These are phyloP conservation scores for Caenorhabditis sulstoni DNA, from an alignment of 2,888 invertebrate species.

Conservation along the genomic window DNA sequence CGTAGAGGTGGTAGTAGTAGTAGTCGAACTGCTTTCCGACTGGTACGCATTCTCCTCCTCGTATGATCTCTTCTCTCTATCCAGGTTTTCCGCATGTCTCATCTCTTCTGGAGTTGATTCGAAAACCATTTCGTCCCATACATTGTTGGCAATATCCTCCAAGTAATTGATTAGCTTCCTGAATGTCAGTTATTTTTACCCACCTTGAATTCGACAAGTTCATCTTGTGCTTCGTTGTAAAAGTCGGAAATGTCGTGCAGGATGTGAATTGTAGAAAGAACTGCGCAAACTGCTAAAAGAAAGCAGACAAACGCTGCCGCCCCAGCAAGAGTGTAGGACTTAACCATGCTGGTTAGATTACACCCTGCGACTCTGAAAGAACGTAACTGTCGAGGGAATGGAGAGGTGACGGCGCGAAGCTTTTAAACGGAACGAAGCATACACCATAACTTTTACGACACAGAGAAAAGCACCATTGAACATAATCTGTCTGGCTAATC, in stretches of 20 bases:
- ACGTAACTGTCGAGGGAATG: constrained; percentile 3
- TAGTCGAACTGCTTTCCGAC: neutral
- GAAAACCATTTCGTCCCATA: constrained; percentile 60
- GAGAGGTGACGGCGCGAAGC: constrained; percentile 15
- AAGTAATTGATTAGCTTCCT: constrained; percentile 1
- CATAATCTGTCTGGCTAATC: constrained; percentile 19
- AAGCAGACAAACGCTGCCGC: constrained; percentile 47
- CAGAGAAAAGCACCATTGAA: constrained; percentile 9
- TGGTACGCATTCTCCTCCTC: constrained; percentile 30
- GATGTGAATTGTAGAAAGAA: constrained; percentile 47
- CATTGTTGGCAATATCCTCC: constrained; percentile 60
- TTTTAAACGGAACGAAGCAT: constrained; percentile 45
- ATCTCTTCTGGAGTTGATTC: constrained; percentile 56
- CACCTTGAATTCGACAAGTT: constrained; percentile 58
- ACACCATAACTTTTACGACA: constrained; percentile 47
- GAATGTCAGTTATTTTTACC: neutral
- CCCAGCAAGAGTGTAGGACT: constrained; percentile 53
- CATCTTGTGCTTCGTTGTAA: constrained; percentile 53
- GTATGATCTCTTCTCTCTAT: constrained; percentile 46
- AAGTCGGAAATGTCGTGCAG: constrained; percentile 56
- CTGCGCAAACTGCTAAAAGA: constrained; percentile 40
- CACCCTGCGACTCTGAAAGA: constrained; percentile 34
- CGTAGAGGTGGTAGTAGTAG: constrained; percentile 11
- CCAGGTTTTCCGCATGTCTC: constrained; percentile 45
- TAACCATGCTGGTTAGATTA: constrained; percentile 52